Evolutionary conservation across 2,113 vertebrate species (phyloP), one percentile per base, ranked within the genome.

Genomic region (Calyptommatus sinebrachiatus): DNA sequence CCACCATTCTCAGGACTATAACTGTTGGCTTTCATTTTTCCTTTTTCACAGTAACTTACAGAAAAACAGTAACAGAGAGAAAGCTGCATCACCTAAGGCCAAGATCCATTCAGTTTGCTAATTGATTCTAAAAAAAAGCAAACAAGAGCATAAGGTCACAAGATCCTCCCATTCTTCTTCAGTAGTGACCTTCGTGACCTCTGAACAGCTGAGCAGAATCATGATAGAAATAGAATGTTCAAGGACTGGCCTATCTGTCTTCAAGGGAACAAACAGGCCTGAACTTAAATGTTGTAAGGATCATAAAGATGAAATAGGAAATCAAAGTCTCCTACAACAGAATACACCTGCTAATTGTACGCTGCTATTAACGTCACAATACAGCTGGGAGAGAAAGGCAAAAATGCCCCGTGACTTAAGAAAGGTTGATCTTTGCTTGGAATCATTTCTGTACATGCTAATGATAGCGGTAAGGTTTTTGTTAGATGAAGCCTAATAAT

Each of bases 401-500:
- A 26, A 57, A 80, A 8, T 73, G 63, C 41, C 18, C 2, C 28
- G 14, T 67, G 46, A 24, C 46, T 57, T 67, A 65, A 41, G 16
- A 18, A 4, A 45, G 12, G 73, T 67, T 80, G 71, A 80, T 71
- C 71, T 67, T 66, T 80, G 62, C 41, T 73, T 53, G 35, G 21
- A 65, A 66, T 48, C 22, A 35, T 80, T 71, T 71, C 57, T 63
- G 41, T 63, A 8, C 77, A 72, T 9, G 45, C 53, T 29, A 50
- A 66, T 45, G 18, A 28, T 66, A 50, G 21, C 28, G 28, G 61
- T 63, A n/a, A 73, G 29, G 48, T 46, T 71, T 29, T 28, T 73
- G 16, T 62, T 73, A 73, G 48, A 22, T 67, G 18, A 80, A 67
- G 62, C 26, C 63, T 57, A 41, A 57, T 80, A 29, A 73, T 80